phyloP scores from a whole-genome alignment of 2,797 vertebrate species.

The Enteromius unitaeniatus region DNA sequence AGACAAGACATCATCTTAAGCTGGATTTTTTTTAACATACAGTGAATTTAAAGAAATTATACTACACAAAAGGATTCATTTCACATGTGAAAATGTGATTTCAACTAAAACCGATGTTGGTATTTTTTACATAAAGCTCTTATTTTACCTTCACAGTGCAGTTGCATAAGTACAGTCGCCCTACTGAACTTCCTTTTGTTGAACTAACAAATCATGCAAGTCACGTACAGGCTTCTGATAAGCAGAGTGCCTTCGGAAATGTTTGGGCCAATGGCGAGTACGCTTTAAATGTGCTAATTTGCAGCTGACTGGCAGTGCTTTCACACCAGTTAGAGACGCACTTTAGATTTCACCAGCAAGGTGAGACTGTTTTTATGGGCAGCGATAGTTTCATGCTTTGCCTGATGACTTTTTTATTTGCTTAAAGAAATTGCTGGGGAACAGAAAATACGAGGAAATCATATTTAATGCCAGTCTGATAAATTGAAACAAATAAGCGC shows the following conservation, averaged over 20 bases:
- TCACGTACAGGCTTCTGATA: conserved; percentile 79
- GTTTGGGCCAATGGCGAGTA: conserved; percentile 70
- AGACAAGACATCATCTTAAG: not conserved
- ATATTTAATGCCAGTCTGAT: conserved; percentile 28
- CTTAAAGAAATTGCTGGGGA: not conserved
- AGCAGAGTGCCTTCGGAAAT: conserved; percentile 77
- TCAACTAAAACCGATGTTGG: conserved; percentile 64
- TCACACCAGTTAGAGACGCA: conserved; percentile 77
- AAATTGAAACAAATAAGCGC: conserved; percentile 38
- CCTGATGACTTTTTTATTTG: conserved; percentile 29
- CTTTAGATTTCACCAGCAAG: conserved; percentile 75
- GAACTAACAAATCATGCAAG: conserved; percentile 75
- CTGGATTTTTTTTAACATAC: not conserved
- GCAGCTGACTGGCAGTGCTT: conserved; percentile 73
- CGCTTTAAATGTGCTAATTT: conserved; percentile 77
- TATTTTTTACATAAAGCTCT: conserved; percentile 51
- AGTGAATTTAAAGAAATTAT: not conserved
- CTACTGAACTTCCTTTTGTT: conserved; percentile 67
- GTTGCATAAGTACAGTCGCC: conserved; percentile 60
- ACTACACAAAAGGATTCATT: conserved; percentile 47
- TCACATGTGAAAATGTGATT: conserved; percentile 72
- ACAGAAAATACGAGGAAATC: conserved; percentile 6
- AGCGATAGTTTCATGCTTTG: conserved; percentile 51
- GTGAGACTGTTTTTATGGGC: conserved; percentile 62
- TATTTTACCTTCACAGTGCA: conserved; percentile 73